phyloP scores from a whole-genome alignment of 2,113 vertebrate species.

The Brachypteracias leptosomus region DNA sequence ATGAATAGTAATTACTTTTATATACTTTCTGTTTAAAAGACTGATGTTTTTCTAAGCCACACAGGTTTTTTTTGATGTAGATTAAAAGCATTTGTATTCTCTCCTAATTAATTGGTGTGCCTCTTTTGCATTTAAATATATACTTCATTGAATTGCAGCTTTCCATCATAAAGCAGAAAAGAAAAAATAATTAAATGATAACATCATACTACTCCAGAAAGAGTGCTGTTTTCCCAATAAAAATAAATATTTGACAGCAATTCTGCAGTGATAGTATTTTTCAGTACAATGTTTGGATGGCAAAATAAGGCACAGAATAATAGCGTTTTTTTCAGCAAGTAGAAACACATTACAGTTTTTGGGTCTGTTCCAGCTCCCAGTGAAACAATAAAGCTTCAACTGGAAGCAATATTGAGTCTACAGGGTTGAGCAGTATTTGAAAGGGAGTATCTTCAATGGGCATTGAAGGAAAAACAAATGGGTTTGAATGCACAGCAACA shows the following conservation, averaged over 20 bases:
- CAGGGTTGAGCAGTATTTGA: background rate
- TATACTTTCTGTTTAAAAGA: background rate
- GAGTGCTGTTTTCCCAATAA: slow-evolving; percentile 23
- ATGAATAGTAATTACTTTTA: slow-evolving; percentile 1
- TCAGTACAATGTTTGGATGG: slow-evolving; percentile 28
- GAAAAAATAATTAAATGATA: slow-evolving; percentile 68
- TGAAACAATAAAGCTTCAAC: slow-evolving; percentile 15
- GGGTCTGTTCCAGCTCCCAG: slow-evolving; percentile 30
- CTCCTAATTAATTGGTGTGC: slow-evolving; percentile 48
- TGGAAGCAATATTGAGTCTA: background rate
- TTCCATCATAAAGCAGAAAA: slow-evolving; percentile 46
- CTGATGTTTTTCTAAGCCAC: background rate
- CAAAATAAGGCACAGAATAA: slow-evolving; percentile 38
- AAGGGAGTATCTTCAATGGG: background rate
- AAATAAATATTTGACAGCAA: slow-evolving; percentile 57
- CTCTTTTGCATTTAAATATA: slow-evolving; percentile 71
- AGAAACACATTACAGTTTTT: slow-evolving; percentile 14
- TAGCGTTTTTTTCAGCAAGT: slow-evolving; percentile 22
- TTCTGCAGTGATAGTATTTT: slow-evolving; percentile 34
- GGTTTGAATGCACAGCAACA: background rate
- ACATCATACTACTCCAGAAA: slow-evolving; percentile 16
- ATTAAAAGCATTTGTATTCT: slow-evolving; percentile 50
- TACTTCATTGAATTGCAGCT: slow-evolving; percentile 59
- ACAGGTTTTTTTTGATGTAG: background rate
- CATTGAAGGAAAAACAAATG: background rate